Conservation (phyloP, 1,140 invertebrate genomes). For the Plectrocnemia conspersa region DNA sequence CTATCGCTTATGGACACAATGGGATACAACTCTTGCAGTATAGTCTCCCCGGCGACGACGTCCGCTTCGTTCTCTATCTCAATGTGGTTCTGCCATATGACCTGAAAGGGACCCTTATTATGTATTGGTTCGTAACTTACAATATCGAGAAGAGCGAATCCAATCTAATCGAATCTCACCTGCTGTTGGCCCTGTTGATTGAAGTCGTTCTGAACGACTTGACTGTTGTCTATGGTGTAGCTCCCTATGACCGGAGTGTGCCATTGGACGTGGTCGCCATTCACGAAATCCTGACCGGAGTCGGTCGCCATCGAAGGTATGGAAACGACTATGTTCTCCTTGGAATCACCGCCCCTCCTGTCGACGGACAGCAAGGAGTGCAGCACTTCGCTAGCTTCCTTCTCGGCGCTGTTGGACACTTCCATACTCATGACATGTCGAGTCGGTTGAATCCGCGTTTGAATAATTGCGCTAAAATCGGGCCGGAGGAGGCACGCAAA, state of each 20-base stretch:
- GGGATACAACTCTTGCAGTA: constrained; percentile 33
- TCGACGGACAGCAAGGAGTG: constrained; percentile 60
- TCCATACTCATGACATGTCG: constrained; percentile 51
- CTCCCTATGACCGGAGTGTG: constrained; percentile 53
- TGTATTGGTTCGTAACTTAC: background rate
- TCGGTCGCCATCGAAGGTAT: constrained; percentile 44
- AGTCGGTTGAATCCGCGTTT: constrained; percentile 19
- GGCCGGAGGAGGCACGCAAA: constrained; percentile 43
- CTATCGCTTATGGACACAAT: constrained; percentile 22
- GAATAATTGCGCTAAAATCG: constrained; percentile 30
- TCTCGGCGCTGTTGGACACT: constrained; percentile 54
- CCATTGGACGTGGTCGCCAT: constrained; percentile 54
- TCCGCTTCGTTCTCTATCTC: constrained; percentile 51
- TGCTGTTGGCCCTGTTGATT: constrained; percentile 24
- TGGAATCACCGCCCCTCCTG: constrained; percentile 50
- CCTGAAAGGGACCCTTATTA: constrained; percentile 42
- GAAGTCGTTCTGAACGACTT: constrained; percentile 42
- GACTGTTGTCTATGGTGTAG: constrained; percentile 43
- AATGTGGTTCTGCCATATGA: constrained; percentile 59
- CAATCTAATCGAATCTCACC: constrained; percentile 15
- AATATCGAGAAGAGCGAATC: background rate
- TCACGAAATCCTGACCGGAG: constrained; percentile 41
- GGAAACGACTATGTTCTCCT: constrained; percentile 50
- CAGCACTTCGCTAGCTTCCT: constrained; percentile 62
- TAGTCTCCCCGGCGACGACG: constrained; percentile 39